These are phyloP conservation scores for Automeris io DNA, from an alignment of 2,888 invertebrate species.

Conservation along the genomic window DNA sequence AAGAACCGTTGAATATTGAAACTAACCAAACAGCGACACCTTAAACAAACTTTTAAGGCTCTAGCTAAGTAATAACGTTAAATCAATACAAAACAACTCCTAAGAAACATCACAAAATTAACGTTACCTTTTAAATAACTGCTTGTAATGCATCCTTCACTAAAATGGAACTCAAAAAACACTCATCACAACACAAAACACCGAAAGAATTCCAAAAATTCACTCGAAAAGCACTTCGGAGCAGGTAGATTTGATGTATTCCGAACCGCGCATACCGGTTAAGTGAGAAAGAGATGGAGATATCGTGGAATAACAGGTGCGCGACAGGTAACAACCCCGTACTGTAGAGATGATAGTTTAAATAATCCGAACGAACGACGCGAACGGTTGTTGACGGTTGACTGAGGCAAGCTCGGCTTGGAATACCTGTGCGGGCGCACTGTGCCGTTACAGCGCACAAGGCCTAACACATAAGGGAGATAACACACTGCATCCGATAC, in stretches of 20 bases:
- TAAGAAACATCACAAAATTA: background rate
- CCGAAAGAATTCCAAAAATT: constrained; percentile 11
- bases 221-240: constrained; percentile 29
- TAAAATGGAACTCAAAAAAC: constrained; percentile 19
- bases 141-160: constrained; percentile 67
- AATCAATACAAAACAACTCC: too few relatives aligned
- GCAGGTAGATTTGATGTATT: constrained; percentile 50
- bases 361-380: constrained; percentile 31
- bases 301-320: constrained; percentile 28
- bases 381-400: constrained; percentile 34
- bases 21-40: too few relatives aligned
- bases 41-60: too few relatives aligned
- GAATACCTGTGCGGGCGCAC: constrained; percentile 19
- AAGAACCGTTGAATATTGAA: too few relatives aligned
- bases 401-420: constrained; percentile 25
- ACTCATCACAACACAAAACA: constrained; percentile 35
- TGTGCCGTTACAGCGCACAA: constrained; percentile 2
- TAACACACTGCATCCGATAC: too few relatives aligned
- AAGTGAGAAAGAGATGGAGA: constrained; percentile 39
- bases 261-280: constrained; percentile 27
- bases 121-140: constrained; percentile 59
- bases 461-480: too few relatives aligned
- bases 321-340: constrained; percentile 17
- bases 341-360: constrained; percentile 4
- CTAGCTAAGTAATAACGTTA: too few relatives aligned